A percentile compares a stretch with the other conserved stretches of the same genome.
Conservation (phyloP, 1,140 invertebrate species). For the Gerris buenoi region DNA sequence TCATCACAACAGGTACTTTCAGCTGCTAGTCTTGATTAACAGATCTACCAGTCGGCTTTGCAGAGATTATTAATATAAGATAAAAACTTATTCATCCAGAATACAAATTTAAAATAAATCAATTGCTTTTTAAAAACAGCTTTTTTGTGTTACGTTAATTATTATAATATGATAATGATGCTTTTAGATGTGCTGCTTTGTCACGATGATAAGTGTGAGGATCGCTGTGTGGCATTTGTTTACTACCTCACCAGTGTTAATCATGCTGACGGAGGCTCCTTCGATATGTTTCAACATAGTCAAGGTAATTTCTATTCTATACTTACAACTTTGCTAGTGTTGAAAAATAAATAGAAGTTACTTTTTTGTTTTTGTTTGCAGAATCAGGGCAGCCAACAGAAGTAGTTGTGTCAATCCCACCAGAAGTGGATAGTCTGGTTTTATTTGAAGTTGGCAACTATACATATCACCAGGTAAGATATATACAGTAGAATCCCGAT, state of each 20-base stretch:
- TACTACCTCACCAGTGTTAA: conserved; percentile 20
- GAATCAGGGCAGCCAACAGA: conserved; percentile 16
- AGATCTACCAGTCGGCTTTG: neutral
- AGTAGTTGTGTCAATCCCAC: conserved; percentile 11
- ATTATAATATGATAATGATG: neutral
- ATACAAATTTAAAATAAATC: too few relatives aligned
- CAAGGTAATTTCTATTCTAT: too few relatives aligned
- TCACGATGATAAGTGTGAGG: conserved; percentile 23
- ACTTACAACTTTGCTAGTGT: too few relatives aligned
- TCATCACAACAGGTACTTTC: neutral
- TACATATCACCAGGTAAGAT: conserved; percentile 22
- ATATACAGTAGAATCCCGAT: too few relatives aligned
- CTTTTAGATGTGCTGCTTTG: conserved; percentile 22
- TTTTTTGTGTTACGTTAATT: neutral
- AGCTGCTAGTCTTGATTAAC: neutral
- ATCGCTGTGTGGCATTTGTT: conserved; percentile 22
- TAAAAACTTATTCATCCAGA: neutral
- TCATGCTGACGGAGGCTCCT: conserved; percentile 17
- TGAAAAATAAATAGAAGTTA: too few relatives aligned
- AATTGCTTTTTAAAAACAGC: neutral
- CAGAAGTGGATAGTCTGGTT: conserved; percentile 19
- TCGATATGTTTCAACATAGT: conserved; percentile 19
- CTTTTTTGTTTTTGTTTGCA: conserved; percentile 11
- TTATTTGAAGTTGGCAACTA: conserved; percentile 21
- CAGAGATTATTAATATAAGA: neutral